Conservation (phyloP, 1,140 invertebrate species). For the Papilio xuthus region DNA sequence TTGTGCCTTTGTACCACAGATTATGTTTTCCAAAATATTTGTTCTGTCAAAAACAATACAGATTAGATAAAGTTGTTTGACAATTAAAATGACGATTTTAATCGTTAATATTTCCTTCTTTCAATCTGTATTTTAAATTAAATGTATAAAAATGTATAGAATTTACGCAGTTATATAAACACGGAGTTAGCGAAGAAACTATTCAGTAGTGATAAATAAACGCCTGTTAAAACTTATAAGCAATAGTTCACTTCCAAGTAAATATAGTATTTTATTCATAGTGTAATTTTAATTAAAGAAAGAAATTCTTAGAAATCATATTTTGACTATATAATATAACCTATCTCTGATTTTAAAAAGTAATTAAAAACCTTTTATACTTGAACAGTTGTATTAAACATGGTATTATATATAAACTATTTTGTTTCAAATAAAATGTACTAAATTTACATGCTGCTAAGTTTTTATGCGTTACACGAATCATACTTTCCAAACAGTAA, state of each 20-base stretch:
- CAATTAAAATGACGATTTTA: neutral
- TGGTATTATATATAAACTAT: neutral
- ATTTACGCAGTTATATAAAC: slow-evolving; percentile 25
- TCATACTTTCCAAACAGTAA: neutral
- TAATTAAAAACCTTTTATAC: slow-evolving; percentile 4
- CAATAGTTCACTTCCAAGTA: slow-evolving; percentile 56
- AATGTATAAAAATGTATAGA: slow-evolving; percentile 28
- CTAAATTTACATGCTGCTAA: neutral
- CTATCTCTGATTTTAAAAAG: slow-evolving; percentile 1
- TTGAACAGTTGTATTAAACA: slow-evolving; percentile 18
- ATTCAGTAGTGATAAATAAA: slow-evolving; percentile 35
- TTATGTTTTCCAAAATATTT: slow-evolving; percentile 1
- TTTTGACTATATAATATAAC: slow-evolving; percentile 28
- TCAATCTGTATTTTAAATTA: neutral
- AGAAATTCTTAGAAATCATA: slow-evolving; percentile 24
- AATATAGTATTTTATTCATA: slow-evolving; percentile 38
- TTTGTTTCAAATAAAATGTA: neutral
- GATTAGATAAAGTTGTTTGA: neutral
- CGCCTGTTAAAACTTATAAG: slow-evolving; percentile 58
- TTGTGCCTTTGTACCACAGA: slow-evolving; percentile 62
- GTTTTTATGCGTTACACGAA: slow-evolving; percentile 1
- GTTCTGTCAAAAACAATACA: slow-evolving; percentile 9
- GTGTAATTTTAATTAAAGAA: neutral
- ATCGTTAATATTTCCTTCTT: neutral
- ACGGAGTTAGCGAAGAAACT: slow-evolving; percentile 35